Conservation (phyloP, 2,888 invertebrate genomes). For the Ptychoptera albimana region DNA sequence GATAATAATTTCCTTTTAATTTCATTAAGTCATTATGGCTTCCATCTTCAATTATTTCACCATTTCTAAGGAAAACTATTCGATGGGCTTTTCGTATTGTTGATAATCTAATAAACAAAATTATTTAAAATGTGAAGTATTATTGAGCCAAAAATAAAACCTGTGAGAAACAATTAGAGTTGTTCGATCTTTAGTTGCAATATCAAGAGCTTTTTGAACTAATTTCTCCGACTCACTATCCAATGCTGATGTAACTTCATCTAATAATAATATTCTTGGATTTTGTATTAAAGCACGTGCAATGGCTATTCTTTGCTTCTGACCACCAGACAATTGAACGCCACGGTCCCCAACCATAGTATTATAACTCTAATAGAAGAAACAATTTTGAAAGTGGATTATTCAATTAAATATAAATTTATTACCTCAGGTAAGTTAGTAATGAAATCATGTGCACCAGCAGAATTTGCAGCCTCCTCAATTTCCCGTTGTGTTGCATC, state of each 20-base stretch:
- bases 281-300: slow-evolving; percentile 64
- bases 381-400: too few relatives aligned
- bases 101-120: slow-evolving; percentile 56
- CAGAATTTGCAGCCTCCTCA: slow-evolving; percentile 51
- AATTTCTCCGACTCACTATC: slow-evolving; percentile 66
- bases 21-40: slow-evolving; percentile 54
- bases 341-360: slow-evolving; percentile 67
- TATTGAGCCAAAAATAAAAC: slow-evolving; percentile 10
- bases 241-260: slow-evolving; percentile 74
- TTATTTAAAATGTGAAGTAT: slow-evolving; percentile 27
- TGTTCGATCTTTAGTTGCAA: slow-evolving; percentile 55
- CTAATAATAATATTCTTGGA: slow-evolving; percentile 58
- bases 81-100: slow-evolving; percentile 55
- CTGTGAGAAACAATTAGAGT: slow-evolving; percentile 63
- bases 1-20: slow-evolving; percentile 47
- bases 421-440: slow-evolving; percentile 50
- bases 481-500: slow-evolving; percentile 51
- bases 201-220: slow-evolving; percentile 66
- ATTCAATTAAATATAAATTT: slow-evolving; percentile 19
- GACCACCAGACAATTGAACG: slow-evolving; percentile 67
- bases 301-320: slow-evolving; percentile 74
- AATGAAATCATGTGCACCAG: slow-evolving; percentile 65
- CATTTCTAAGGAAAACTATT: slow-evolving; percentile 55
- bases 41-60: slow-evolving; percentile 54
- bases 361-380: slow-evolving; percentile 44